Conservation (phyloP, 1,140 invertebrate species). For the Trichoplusia ni region DNA sequence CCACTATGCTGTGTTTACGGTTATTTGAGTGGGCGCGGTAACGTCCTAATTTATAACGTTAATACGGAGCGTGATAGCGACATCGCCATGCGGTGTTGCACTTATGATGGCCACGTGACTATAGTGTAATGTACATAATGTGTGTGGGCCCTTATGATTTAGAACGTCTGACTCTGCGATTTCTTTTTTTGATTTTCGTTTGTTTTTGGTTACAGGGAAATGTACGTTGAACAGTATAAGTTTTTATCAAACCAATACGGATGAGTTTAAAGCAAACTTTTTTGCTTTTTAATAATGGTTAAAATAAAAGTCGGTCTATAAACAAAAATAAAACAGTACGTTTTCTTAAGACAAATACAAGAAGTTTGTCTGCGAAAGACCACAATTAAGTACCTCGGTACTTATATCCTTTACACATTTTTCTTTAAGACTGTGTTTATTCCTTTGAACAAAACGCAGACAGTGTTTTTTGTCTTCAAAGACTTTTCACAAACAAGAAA, state of each 20-base stretch:
- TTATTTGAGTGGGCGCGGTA: conserved; percentile 74
- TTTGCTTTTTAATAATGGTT: too few species aligned
- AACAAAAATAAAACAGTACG: too few species aligned
- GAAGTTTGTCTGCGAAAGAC: conserved; percentile 19
- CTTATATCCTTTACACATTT: conserved; percentile 24
- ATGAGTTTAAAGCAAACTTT: too few species aligned
- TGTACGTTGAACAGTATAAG: too few species aligned
- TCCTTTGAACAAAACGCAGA: conserved; percentile 39
- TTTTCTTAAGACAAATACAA: too few species aligned
- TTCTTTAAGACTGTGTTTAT: conserved; percentile 30
- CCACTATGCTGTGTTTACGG: conserved; percentile 67
- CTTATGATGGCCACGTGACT: background rate
- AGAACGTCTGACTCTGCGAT: background rate
- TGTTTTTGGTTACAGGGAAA: too few species aligned
- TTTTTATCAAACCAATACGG: too few species aligned
- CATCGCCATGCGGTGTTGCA: conserved; percentile 21
- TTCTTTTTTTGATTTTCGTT: too few species aligned
- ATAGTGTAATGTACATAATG: background rate
- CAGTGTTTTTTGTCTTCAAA: conserved; percentile 45
- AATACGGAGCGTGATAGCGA: conserved; percentile 66
- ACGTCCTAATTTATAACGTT: conserved; percentile 79
- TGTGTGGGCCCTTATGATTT: background rate
- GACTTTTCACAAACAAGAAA: conserved; percentile 43
- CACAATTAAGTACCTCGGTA: too few species aligned
- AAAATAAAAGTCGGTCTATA: too few species aligned